Conservation (phyloP, 2,888 invertebrate species). For the Mechanitis messenoides region DNA sequence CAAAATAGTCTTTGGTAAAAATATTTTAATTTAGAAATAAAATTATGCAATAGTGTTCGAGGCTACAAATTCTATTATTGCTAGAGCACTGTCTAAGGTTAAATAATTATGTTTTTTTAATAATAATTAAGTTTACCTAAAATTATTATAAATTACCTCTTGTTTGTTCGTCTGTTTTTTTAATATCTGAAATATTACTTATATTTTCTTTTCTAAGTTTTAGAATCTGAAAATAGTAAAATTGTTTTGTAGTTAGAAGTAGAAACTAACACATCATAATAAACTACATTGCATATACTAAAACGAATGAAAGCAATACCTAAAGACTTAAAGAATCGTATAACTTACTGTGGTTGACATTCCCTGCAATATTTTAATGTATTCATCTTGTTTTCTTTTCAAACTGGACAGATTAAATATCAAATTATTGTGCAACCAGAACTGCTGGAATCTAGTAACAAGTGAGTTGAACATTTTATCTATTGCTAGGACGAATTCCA, state of each 20-base stretch:
- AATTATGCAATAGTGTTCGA: no score
- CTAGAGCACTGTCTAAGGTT: no score
- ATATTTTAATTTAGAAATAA: no score
- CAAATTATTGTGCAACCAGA: constrained; percentile 49
- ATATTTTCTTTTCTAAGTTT: constrained; percentile 47
- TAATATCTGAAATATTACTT: neutral
- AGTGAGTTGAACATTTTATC: constrained; percentile 50
- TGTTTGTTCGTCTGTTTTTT: constrained; percentile 3
- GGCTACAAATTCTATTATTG: no score
- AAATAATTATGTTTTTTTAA: no score
- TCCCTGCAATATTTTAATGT: constrained; percentile 50
- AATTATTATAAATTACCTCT: constrained; percentile 6
- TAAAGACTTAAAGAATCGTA: no score
- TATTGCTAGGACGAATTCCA: constrained; percentile 50
- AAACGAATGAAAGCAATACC: no score
- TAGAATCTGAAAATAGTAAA: constrained; percentile 32
- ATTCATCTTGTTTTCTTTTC: constrained; percentile 50
- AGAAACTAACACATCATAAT: no score
- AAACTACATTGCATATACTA: no score
- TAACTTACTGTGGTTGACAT: constrained; percentile 51
- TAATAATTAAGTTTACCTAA: no score
- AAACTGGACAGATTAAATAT: constrained; percentile 47
- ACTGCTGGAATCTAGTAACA: constrained; percentile 54
- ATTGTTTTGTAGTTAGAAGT: no score
- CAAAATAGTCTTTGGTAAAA: no score